Percentiles rank a stretch among this genome's conserved stretches.
phyloP scores from a whole-genome alignment of 2,888 invertebrate species.

The Dimorphilus gyrociliatus region DNA sequence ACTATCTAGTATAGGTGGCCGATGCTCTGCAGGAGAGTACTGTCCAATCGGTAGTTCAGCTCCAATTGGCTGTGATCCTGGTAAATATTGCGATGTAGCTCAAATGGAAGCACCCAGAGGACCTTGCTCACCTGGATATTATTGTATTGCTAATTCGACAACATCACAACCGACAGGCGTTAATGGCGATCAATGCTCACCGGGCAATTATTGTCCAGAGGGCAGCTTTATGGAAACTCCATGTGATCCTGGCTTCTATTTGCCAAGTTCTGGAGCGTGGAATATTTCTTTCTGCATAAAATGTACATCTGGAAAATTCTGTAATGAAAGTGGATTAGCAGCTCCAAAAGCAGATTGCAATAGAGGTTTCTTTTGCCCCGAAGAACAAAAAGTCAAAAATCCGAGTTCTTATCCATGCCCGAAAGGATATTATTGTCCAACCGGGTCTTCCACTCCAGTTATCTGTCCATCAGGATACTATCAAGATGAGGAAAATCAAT shows the following conservation, averaged over 20 bases:
- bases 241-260: conserved; percentile 25
- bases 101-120: conserved; percentile 20
- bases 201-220: conserved; percentile 20
- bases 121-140: conserved; percentile 26
- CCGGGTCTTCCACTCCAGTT: conserved; percentile 15
- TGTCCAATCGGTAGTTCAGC: conserved; percentile 25
- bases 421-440: conserved; percentile 22
- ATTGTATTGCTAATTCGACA: conserved; percentile 23
- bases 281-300: conserved; percentile 22
- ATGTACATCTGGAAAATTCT: conserved; percentile 29
- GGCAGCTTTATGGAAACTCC: conserved; percentile 20
- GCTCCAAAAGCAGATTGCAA: conserved; percentile 22
- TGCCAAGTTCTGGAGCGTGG: conserved; percentile 18
- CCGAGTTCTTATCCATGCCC: conserved; percentile 25
- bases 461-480: conserved; percentile 26
- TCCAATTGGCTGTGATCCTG: conserved; percentile 25
- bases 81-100: conserved; percentile 23
- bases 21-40: conserved; percentile 26
- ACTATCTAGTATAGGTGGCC: conserved; percentile 26
- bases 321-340: conserved; percentile 21
- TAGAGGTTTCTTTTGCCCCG: conserved; percentile 28
- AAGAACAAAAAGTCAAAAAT: conserved; percentile 14
- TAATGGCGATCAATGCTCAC: conserved; percentile 23
- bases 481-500: conserved; percentile 16
- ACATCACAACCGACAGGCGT: conserved; percentile 16